Base-by-base conservation (phyloP, 2,797 vertebrate species). In the Smutsia gigantea region DNA sequence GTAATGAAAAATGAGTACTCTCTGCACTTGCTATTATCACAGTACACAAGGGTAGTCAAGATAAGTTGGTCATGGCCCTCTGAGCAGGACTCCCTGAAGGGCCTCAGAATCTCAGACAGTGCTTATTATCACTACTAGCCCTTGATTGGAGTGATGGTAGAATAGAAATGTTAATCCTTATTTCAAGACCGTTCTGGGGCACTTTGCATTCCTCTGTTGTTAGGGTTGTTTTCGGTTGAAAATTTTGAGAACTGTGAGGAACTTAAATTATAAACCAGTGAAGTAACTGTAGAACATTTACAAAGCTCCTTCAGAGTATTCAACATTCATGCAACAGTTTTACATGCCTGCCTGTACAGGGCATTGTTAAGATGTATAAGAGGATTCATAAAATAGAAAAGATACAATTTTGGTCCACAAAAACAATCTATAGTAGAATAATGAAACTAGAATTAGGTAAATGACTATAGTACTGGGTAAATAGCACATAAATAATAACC, bases 401-500 rank as follows among this genome's bases (percentile, higher is more conserved):
- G 15, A n/a, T 74, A 53, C 18, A 85, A 61, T 93, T 77, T 82
- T 77, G 39, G 31, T 49, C 21, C 55, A 78, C 39, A 66, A 69
- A 90, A 92, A 75, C n/a, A 63, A 51, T 64, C 13, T 57, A 3
- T 68, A 13, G 42, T 87, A 75, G 59, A 84, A 93, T 64, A 29
- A 46, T 29, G 37, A 93, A n/a, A 77, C 72, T 85, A 53, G 72
- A 92, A 82, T 96, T 90, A 27, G 29, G 7, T 71, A 85, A 88
- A 92, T 51, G 39, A 57, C 9, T 83, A 2, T 92, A 78, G 29
- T 84, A 78, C 11, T 46, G 15, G 23, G 64, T 69, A 91, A 75
- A 72, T 63, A 92, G 34, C 23, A 74, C 37, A 79, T 74, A 55
- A 55, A 10, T 57, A 81, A 63, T 11, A 88, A 83, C 39, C 57